Evolutionary conservation across 2,113 vertebrate species (phyloP).

Genomic region (Loxodonta africana): DNA sequence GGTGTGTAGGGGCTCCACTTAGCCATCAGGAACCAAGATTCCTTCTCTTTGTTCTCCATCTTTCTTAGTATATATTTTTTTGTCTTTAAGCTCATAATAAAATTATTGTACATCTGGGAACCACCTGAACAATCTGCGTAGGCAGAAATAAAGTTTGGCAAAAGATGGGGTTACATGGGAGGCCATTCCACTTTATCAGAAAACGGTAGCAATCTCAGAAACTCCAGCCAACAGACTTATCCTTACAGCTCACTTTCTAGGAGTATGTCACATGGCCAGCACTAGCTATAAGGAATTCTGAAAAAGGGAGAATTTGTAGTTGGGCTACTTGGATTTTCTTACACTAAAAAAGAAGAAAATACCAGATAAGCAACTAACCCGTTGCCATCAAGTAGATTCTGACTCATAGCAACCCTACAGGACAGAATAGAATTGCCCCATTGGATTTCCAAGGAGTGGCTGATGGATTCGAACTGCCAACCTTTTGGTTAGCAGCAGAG

Average conservation of each 20-base stretch:
- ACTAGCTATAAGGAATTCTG: neutral
- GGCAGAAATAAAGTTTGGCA: neutral
- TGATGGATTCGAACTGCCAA: too few species aligned
- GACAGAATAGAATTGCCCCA: too few species aligned
- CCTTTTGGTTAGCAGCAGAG: too few species aligned
- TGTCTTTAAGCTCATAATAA: neutral
- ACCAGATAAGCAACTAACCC: neutral
- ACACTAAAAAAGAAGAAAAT: neutral
- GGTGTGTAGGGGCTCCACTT: too few species aligned
- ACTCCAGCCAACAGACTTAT: neutral
- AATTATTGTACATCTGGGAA: neutral
- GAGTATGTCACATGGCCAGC: neutral
- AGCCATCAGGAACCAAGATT: neutral
- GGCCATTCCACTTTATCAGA: neutral
- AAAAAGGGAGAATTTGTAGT: neutral
- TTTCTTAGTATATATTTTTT: too few species aligned
- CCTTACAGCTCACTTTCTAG: neutral
- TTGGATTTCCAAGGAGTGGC: too few species aligned
- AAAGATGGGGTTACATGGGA: neutral
- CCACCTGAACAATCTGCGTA: neutral
- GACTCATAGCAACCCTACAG: too few species aligned
- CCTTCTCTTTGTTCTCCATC: neutral
- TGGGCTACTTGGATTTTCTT: neutral
- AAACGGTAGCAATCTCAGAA: neutral
- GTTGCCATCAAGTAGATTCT: too few species aligned